phyloP scores from a whole-genome alignment of 2,888 invertebrate species.

The Drosophila helvetica region DNA sequence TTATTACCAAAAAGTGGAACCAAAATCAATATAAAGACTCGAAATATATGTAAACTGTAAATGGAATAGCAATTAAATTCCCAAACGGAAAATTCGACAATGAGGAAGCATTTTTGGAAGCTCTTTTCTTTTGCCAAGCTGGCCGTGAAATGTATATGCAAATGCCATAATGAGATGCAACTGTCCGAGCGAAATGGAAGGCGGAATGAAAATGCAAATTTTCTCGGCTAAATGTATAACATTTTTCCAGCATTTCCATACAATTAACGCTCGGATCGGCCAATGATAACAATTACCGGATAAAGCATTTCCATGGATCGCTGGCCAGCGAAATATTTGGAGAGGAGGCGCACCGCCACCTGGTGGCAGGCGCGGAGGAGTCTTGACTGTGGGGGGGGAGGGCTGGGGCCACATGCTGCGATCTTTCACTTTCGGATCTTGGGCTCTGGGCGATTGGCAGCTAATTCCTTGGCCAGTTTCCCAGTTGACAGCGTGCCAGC shows the following conservation, averaged over 20 bases:
- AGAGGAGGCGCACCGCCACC: neutral
- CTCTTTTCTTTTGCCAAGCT: conserved; percentile 53
- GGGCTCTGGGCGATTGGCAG: conserved; percentile 28
- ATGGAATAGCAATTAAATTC: conserved; percentile 7
- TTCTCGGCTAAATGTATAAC: conserved; percentile 64
- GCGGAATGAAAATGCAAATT: conserved; percentile 47
- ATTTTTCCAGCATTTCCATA: conserved; percentile 65
- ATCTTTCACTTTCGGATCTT: conserved; percentile 10
- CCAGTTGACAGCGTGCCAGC: conserved; percentile 46
- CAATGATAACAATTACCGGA: conserved; percentile 35
- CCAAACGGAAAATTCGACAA: conserved; percentile 53
- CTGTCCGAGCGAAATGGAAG: conserved; percentile 46
- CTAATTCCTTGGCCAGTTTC: conserved; percentile 26
- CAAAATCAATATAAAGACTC: conserved; percentile 10
- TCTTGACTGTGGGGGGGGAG: no score
- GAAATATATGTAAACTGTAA: neutral
- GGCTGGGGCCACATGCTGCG: conserved; percentile 25
- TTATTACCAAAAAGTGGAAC: neutral
- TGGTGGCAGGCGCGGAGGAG: no score
- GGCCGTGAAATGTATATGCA: conserved; percentile 67
- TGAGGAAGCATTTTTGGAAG: conserved; percentile 56
- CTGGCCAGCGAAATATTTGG: conserved; percentile 6
- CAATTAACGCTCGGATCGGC: conserved; percentile 57
- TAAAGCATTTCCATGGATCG: conserved; percentile 35
- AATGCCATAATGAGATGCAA: conserved; percentile 51